Conservation (phyloP, 2,888 invertebrate species). For the Eulithis testata region DNA sequence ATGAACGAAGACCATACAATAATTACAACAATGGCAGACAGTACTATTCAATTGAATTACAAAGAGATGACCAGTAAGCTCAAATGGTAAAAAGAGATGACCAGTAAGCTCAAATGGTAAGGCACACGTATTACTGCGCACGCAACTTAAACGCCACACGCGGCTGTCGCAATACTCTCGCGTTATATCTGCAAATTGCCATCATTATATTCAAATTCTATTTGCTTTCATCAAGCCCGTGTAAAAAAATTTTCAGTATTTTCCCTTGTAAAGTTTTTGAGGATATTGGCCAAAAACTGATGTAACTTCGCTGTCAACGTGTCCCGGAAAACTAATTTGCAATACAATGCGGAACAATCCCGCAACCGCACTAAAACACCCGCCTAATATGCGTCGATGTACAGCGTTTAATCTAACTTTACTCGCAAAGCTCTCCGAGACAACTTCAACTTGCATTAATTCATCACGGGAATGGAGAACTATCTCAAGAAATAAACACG, state of each 20-base stretch:
- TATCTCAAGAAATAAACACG: constrained; percentile 39
- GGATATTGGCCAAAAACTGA: constrained; percentile 6
- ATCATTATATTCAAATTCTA: constrained; percentile 3
- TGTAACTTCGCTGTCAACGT: constrained; percentile 9
- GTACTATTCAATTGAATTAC: no score
- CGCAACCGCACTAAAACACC: constrained; percentile 58
- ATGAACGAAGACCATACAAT: no score
- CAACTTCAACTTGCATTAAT: constrained; percentile 63
- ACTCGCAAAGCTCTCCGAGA: constrained; percentile 60
- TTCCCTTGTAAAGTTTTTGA: background rate
- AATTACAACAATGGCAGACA: no score
- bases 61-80: no score
- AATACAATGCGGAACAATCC: constrained; percentile 64
- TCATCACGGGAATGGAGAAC: constrained; percentile 47
- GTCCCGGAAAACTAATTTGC: constrained; percentile 59
- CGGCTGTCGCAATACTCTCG: no score
- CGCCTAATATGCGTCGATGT: constrained; percentile 68
- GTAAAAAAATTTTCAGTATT: constrained; percentile 2
- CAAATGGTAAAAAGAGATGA: no score
- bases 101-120: no score
- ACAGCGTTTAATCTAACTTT: constrained; percentile 77
- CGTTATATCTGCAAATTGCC: background rate
- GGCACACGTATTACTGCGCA: no score
- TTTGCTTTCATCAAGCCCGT: constrained; percentile 2
- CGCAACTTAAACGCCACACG: no score